phyloP scores from a whole-genome alignment of 2,113 vertebrate species.

The Xerus inauris region DNA sequence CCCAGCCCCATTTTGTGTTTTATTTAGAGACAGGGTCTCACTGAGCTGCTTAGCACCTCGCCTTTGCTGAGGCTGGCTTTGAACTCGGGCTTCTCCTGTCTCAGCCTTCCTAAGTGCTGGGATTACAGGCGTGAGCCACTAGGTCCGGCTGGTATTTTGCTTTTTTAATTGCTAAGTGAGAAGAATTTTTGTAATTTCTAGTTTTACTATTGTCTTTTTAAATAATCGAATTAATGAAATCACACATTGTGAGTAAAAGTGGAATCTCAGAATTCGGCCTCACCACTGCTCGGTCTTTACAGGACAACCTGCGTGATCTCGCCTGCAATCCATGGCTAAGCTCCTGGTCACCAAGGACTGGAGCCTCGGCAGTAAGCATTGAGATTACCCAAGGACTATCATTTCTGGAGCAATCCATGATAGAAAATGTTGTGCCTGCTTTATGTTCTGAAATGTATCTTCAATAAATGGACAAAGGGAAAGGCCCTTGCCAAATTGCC shows the following conservation, averaged over 20 bases:
- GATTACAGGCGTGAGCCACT: too few species aligned
- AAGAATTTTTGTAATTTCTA: background rate
- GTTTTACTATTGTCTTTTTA: background rate
- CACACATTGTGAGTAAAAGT: background rate
- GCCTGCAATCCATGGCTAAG: background rate
- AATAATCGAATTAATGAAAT: background rate
- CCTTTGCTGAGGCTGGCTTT: too few species aligned
- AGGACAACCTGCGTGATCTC: background rate
- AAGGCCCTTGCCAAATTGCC: background rate
- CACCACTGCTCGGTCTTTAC: background rate
- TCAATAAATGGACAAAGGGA: background rate
- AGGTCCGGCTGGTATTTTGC: background rate
- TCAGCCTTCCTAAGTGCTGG: too few species aligned
- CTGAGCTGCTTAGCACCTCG: too few species aligned
- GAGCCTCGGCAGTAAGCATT: background rate
- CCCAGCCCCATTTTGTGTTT: too few species aligned
- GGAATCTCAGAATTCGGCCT: background rate
- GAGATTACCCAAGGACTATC: too few species aligned
- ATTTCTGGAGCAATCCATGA: background rate
- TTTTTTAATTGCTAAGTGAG: background rate
- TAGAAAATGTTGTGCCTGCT: background rate
- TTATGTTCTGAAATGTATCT: background rate
- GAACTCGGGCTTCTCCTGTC: too few species aligned
- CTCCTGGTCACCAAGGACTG: background rate
- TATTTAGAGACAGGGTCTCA: too few species aligned